Evolutionary conservation across 2,888 invertebrate species (phyloP), one percentile per base, ranked within the genome.

Genomic region (Tinea semifulvella): DNA sequence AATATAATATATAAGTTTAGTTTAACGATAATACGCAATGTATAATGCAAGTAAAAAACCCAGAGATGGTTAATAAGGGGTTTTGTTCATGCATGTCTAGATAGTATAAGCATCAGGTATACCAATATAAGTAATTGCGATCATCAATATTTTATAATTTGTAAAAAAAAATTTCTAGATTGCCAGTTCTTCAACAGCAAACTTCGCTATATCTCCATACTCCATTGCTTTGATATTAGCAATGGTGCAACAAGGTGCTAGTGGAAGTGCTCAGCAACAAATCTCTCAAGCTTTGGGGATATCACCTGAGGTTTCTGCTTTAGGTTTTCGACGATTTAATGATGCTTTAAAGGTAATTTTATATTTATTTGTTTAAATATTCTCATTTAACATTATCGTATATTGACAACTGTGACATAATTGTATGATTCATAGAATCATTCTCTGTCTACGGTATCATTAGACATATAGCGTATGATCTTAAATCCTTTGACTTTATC

Each of bases 181-280:
- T 3, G 11, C 17, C 8, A 35, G 17, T 35, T 8, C 39, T n/a
- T 8, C 27, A 6, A 31, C 3, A 16, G 14, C 25, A 7, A 83
- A 84, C 48, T 47, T 70, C 4, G 73, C 83, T 14, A 46, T 79
- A 16, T 83, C 83, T 0, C 83, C 84, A 1, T 65, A 69, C 45
- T 82, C 82, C 1, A 62, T 84, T 1, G 65, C 75, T 0, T 67
- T 68, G 2, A 52, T 79, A 2, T 53, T 84, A 25, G 66, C 77
- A 1, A 58, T 84, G 13, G 54, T 84, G 16, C 79, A 81, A 50
- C 80, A 83, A 49, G 84, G 82, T 1, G 63, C 82, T 0, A 44
- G 52, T 1, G 77, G 72, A 1, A 50, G 49, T 2, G 63, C 79
- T 0, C 60, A 64, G 43, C 48, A 57, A 1, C 66, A 83, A 53